Evolutionary conservation across 2,113 vertebrate species (phyloP).

Genomic region (Neogobius melanostomus): DNA sequence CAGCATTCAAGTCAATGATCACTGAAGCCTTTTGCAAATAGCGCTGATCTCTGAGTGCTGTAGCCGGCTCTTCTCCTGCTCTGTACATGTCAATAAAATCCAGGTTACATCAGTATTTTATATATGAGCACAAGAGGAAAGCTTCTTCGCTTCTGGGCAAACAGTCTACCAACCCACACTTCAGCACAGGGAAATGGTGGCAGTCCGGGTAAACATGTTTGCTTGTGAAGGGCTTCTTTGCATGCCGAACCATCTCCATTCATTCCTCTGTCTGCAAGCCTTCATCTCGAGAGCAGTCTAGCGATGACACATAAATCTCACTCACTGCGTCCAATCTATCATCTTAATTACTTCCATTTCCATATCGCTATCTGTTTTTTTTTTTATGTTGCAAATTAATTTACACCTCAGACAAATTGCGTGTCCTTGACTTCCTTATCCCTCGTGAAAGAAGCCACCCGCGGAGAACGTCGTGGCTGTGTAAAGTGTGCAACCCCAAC

Average conservation of each 20-base stretch:
- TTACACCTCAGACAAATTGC: conserved; percentile 70
- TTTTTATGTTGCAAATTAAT: conserved; percentile 73
- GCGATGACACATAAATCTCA: conserved; percentile 57
- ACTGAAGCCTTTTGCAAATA: neutral
- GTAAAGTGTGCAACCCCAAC: conserved; percentile 31
- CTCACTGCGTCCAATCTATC: conserved; percentile 71
- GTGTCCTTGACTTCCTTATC: conserved; percentile 68
- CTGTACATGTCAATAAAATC: too few species aligned
- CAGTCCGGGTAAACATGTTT: too few species aligned
- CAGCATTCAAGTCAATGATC: conserved; percentile 33
- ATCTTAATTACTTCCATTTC: conserved; percentile 78
- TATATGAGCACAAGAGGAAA: too few species aligned
- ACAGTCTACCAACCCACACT: too few species aligned
- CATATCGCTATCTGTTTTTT: conserved; percentile 62
- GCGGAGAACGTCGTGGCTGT: conserved; percentile 16
- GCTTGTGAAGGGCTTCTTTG: neutral
- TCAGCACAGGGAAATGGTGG: too few species aligned
- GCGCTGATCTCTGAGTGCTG: too few species aligned
- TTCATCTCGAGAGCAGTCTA: conserved; percentile 47
- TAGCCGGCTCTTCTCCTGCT: too few species aligned
- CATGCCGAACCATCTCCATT: conserved; percentile 53
- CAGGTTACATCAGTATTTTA: too few species aligned
- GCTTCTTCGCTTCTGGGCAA: too few species aligned
- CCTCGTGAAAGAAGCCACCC: conserved; percentile 30
- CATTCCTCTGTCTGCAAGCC: conserved; percentile 35